Evolutionary conservation across 2,113 vertebrate species (phyloP).

Genomic region (Nanger granti): DNA sequence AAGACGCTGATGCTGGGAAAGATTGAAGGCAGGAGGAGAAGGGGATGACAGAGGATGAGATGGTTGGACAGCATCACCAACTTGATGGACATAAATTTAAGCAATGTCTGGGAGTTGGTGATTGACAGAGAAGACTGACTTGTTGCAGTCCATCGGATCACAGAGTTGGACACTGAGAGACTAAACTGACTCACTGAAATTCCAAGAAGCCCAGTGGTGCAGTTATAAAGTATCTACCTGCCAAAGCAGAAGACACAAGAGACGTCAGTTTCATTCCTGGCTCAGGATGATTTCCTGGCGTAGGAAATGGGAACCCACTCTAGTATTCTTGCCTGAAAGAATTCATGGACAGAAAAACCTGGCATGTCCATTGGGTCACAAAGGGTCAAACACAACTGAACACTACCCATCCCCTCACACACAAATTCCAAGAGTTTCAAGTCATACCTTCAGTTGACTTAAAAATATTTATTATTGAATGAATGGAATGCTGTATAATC

Average conservation of each 20-base stretch:
- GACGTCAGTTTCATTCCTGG: background rate
- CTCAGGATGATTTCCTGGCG: background rate
- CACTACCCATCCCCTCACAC: background rate
- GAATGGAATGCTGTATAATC: background rate
- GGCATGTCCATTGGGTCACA: rapidly evolving
- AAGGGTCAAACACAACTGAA: background rate
- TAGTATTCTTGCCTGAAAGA: background rate
- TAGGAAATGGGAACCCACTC: background rate
- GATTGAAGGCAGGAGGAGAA: background rate
- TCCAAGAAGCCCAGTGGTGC: background rate
- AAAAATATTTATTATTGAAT: background rate
- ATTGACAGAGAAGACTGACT: background rate
- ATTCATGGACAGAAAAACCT: background rate
- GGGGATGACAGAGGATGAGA: background rate
- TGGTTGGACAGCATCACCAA: background rate
- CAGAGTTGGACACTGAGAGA: background rate
- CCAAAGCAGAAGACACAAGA: background rate
- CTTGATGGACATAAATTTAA: background rate
- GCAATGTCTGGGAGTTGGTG: background rate
- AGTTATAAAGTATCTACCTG: background rate
- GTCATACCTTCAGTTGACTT: background rate
- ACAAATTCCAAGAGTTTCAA: background rate
- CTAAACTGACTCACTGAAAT: background rate
- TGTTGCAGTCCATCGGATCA: background rate
- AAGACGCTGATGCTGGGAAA: background rate